Base-by-base conservation (phyloP, 2,113 vertebrate species). In the Caracal caracal region DNA sequence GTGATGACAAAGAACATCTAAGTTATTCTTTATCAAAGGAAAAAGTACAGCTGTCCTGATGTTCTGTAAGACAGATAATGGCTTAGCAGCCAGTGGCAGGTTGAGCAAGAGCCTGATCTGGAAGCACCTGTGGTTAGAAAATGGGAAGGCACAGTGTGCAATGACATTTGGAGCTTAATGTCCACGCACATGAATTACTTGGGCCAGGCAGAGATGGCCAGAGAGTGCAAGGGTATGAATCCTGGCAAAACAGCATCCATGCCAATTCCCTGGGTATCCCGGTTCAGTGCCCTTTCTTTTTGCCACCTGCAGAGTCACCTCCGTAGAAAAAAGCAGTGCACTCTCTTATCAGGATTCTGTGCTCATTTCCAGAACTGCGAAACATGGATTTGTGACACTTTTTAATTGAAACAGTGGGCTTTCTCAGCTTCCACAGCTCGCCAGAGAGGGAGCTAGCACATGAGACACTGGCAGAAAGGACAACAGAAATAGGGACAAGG, bases 51-150 rank as follows among this genome's bases (percentile, higher is more conserved):
- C 53, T 12, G 33, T 26, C 43, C 49, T 61, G 1, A 47, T 65
- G 73, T 40, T 92, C 43, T 28, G 15, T 7, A 37, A 43, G 56
- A 56, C 35, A 76, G 40, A 68, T 28, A 40, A 75, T 75, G 68
- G 56, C 40, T 56, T 35, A 28, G 82, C 70, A 68, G 78, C 81
- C 76, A 59, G 76, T 12, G 40, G 84, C 51, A 85, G 65, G 17
- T 59, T 84, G 86, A 88, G 40, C 81, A 79, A 85, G 84, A 47
- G 35, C 51, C 88, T 94, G 84, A 82, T 88, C 81, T 76, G 1
- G 56, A 71, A 75, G 94, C 87, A 78, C 87, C 87, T 75, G 53
- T 88, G 81, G 47, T 88, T 92, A 95, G 71, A 66, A 97, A 90
- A 93, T 71, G 65, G 91, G 15, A 94, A 97, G 51, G 33, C 63